Evolutionary conservation across 2,888 invertebrate genomes (phyloP).

Genomic region (Phoenoteleia sp.): DNA sequence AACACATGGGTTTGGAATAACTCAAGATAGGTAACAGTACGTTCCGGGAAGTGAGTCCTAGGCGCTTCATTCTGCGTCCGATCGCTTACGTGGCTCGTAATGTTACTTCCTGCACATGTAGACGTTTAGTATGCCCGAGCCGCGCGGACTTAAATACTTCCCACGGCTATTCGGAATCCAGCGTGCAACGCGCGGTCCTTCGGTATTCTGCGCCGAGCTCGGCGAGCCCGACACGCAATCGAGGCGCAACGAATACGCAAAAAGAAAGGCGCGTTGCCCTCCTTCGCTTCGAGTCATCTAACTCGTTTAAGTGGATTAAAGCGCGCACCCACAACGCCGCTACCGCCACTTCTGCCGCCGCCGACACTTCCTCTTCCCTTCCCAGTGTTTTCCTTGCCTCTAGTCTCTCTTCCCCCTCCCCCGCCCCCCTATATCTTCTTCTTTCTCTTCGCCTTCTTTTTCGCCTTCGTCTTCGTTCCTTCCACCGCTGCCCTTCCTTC

Average conservation of each 20-base stretch:
- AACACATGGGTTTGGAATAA: constrained; percentile 75
- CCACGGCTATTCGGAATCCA: constrained; percentile 85
- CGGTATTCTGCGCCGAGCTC: constrained; percentile 77
- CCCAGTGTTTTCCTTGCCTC: too few species aligned
- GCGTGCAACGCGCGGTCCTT: constrained; percentile 77
- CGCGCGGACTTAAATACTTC: constrained; percentile 82
- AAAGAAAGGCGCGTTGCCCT: constrained; percentile 62
- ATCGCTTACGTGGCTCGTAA: constrained; percentile 70
- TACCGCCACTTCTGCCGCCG: too few species aligned
- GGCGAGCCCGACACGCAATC: constrained; percentile 37
- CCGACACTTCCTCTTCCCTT: constrained; percentile 47
- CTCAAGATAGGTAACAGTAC: constrained; percentile 76
- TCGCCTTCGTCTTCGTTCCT: background rate
- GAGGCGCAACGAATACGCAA: constrained; percentile 68
- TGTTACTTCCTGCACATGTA: constrained; percentile 73
- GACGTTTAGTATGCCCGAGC: constrained; percentile 83
- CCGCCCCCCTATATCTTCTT: too few species aligned
- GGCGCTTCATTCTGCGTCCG: constrained; percentile 73
- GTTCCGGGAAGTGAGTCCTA: constrained; percentile 75
- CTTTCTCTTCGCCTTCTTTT: constrained; percentile 26
- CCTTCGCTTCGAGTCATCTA: constrained; percentile 34
- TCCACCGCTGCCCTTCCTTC: background rate
- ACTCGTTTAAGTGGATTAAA: constrained; percentile 57
- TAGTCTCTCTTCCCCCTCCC: too few species aligned
- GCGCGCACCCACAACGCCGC: constrained; percentile 46